phyloP scores from a whole-genome alignment of 2,888 invertebrate species.

The Epinotia brunnichana region DNA sequence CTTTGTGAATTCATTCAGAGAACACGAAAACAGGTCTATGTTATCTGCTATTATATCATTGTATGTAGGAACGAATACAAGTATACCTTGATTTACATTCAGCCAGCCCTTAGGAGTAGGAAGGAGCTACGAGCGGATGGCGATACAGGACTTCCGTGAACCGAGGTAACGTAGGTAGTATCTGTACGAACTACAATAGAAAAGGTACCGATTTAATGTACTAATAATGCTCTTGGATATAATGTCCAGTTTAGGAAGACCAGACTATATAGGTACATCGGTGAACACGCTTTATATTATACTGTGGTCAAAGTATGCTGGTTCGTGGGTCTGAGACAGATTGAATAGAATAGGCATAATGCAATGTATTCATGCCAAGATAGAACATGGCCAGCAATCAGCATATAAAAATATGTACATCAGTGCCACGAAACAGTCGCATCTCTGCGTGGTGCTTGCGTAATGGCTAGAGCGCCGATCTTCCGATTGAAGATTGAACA shows the following conservation, averaged over 20 bases:
- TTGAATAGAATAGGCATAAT: not conserved
- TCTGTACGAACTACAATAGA: constrained; percentile 4
- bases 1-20: no score
- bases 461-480: no score
- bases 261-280: not conserved
- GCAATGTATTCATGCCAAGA: no score
- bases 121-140: constrained; percentile 18
- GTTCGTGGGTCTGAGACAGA: not conserved
- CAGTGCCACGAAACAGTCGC: no score
- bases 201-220: not conserved
- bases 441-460: no score
- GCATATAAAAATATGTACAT: no score
- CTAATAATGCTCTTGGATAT: constrained; percentile 7
- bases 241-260: not conserved
- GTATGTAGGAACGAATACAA: not conserved
- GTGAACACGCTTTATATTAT: not conserved
- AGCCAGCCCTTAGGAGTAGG: not conserved
- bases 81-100: not conserved
- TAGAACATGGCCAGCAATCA: no score
- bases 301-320: not conserved
- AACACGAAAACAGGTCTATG: no score
- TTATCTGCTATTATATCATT: no score
- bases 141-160: constrained; percentile 22
- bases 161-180: constrained; percentile 7
- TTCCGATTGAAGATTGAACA: no score